A percentile compares a stretch with the other conserved stretches of the same genome.
phyloP scores from a whole-genome alignment of 2,888 invertebrate species.

The Parnassius apollo region DNA sequence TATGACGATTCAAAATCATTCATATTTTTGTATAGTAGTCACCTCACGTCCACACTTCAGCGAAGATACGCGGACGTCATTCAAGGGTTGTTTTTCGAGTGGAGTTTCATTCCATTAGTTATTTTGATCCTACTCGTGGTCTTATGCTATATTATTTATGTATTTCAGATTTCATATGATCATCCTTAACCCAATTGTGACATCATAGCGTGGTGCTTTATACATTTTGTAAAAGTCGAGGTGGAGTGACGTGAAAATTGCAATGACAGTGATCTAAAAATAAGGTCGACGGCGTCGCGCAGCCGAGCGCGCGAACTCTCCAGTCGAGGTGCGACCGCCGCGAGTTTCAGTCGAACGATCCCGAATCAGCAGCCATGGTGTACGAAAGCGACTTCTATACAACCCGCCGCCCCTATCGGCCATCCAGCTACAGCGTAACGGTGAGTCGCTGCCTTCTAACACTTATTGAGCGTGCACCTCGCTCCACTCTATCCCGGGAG shows the following conservation, averaged over 20 bases:
- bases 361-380: constrained; percentile 86
- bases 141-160: constrained; percentile 29
- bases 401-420: constrained; percentile 90
- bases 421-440: constrained; percentile 92
- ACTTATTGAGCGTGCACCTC: constrained; percentile 61
- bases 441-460: constrained; percentile 62
- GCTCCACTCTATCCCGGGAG: constrained; percentile 71
- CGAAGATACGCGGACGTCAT: constrained; percentile 8
- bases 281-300: constrained; percentile 57
- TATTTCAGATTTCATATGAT: constrained; percentile 46
- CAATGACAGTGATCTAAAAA: constrained; percentile 80
- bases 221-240: constrained; percentile 56
- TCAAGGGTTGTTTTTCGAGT: constrained; percentile 29
- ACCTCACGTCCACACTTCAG: constrained; percentile 13
- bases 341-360: constrained; percentile 74
- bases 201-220: constrained; percentile 54
- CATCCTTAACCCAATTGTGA: constrained; percentile 73
- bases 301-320: constrained; percentile 48
- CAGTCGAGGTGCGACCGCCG: constrained; percentile 77
- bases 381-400: constrained; percentile 96
- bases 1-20: constrained; percentile 27
- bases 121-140: constrained; percentile 41
- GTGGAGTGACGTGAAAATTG: constrained; percentile 74
- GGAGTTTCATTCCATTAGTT: constrained; percentile 30
- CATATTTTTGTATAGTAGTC: constrained; percentile 12